Evolutionary conservation across 2,797 vertebrate genomes (phyloP).

Genomic region (Distichodus sexfasciatus): DNA sequence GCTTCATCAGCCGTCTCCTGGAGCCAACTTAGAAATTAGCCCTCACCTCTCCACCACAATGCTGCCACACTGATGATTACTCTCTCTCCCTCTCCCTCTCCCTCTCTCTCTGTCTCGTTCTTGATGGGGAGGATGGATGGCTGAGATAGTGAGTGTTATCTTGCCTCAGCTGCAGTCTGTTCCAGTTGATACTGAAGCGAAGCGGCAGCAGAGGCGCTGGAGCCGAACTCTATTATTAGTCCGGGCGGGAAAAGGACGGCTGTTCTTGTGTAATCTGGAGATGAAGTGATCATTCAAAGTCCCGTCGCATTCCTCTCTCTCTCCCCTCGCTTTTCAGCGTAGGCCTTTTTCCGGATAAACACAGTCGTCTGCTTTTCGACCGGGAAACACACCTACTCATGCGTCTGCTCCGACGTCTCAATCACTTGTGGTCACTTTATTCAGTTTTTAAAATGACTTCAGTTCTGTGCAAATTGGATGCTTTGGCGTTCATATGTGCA

Average conservation of each 20-base stretch:
- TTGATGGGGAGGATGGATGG: conserved; percentile 10
- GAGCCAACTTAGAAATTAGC: background rate
- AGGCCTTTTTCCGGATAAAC: background rate
- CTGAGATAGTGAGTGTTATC: conserved; percentile 24
- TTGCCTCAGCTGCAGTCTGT: conserved; percentile 8
- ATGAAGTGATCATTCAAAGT: conserved; percentile 27
- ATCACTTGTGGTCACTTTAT: background rate
- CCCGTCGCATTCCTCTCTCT: background rate
- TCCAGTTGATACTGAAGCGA: conserved; percentile 24
- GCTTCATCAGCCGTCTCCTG: background rate
- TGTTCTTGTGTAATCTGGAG: conserved; percentile 15
- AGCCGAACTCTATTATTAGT: conserved; percentile 27
- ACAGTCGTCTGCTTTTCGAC: background rate
- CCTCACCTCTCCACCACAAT: background rate
- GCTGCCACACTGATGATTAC: background rate
- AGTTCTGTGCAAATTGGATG: no score
- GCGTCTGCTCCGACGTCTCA: background rate
- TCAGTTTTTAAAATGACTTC: background rate
- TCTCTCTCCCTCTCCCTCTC: background rate
- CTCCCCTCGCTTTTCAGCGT: no score
- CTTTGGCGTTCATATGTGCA: no score
- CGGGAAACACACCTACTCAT: background rate
- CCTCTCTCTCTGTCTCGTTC: background rate
- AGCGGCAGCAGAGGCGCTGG: conserved; percentile 8
- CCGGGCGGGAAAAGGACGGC: conserved; percentile 6